Evolutionary conservation across 1,140 invertebrate genomes (phyloP), one percentile per base, ranked within the genome.

Genomic region (Neoseiulus cucumeris): DNA sequence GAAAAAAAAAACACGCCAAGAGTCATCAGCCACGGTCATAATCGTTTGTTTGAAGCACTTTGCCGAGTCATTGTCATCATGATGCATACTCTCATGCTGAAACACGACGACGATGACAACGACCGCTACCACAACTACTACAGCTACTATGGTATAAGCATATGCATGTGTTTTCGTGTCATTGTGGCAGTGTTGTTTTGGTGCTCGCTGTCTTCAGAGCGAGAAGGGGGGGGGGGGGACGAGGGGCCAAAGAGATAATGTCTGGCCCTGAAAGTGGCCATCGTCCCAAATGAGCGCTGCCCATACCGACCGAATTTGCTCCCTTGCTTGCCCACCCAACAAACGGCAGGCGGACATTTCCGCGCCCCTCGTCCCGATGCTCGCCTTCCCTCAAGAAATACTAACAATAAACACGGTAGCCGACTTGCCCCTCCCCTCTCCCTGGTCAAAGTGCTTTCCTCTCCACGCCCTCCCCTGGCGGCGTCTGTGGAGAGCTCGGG

Each of bases 371-470:
- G 12, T 9, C 51, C 22, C 25, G 14, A 14, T 9, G 22, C 25
- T 33, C 22, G 51, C 33, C n/a, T 59, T n/a, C 22, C 33, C 17
- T 59, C 51, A 29, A 59, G 33, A 59, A 59, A 59, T 20, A 59
- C 25, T 59, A 59, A 59, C 14, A 59, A 59, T 59, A 25, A 59
- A 59, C 51, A 59, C 51, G 51, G 51, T 59, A 59, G 51, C 51
- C 14, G 33, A 59, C 12, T 33, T 12, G 17, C 51, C 51, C 25
- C 51, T 33, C 51, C 9, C 9, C 33, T 39, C 9, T 9, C 4
- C 33, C 33, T 9, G 33, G 33, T 39, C 33, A 39, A 39, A 39
- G 33, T 39, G 33, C 33, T 39, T 39, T 39, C 33, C 33, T 39
- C 33, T 39, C 33, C 33, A 39, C 33, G 33, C 33, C 33, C 33